Base-by-base conservation (phyloP, 2,797 vertebrate genomes). In the Cynodonichthys magdalenae region DNA sequence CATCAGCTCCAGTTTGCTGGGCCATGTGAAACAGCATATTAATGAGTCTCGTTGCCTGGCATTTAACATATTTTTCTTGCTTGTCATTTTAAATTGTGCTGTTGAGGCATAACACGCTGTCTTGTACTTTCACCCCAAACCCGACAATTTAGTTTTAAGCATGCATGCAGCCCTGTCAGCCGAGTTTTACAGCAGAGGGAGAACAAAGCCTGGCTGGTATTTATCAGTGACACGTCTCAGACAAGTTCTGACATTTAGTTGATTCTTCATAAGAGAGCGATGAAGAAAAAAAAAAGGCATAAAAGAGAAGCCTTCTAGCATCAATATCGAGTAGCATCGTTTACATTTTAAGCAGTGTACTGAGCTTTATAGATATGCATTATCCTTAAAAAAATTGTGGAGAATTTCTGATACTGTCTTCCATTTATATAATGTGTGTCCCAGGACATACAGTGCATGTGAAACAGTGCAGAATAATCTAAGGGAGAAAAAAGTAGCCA, bases 381-480 rank as follows among this genome's bases (percentile, higher is more conserved):
- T 12, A 39, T 39, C 36, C 1, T 14, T 12, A 3, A 39, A 19
- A 34, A n/a, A 34, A 51, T 31, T 15, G 34, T 15, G 5, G 9
- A 4, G 0, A 63, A 45, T 65, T 64, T 73, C 18, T 20, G 15
- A 50, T 34, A 7, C 39, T 51, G 53, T 41, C 42, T 55, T 59
- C 66, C 81, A 84, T 82, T 85, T 78, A 71, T 89, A 83, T 77
- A 77, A 71, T 63, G 75, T 11, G 64, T 71, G 51, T 87, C 72
- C 69, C 65, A 28, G 69, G 74, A 71, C 57, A 70, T 75, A 79
- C 66, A 71, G 62, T 69, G 75, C 71, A 89, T 79, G 73, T 80
- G 77, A 88, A 81, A 82, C 81, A 64, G 59, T 71, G 66, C 66
- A 78, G 71, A 74, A 75, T 54, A 70, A 81, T 75, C 57, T 73